A percentile compares a stretch with the other conserved stretches of the same genome.
Evolutionary conservation across 2,888 invertebrate genomes (phyloP).

Genomic region (Deroplatys truncata): DNA sequence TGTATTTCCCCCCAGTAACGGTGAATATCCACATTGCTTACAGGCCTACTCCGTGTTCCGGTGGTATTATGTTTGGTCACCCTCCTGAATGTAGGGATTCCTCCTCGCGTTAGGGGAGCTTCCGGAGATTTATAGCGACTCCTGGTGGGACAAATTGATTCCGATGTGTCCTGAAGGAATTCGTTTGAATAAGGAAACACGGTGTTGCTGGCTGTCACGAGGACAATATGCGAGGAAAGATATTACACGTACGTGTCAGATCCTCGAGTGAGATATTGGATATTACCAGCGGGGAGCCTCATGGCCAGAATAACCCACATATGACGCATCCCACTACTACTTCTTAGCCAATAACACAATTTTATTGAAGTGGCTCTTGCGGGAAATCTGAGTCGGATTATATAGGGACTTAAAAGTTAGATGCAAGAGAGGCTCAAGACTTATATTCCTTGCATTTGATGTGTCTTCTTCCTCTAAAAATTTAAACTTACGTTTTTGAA

Average conservation of each 20-base stretch:
- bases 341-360: neutral
- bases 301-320: neutral
- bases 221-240: neutral
- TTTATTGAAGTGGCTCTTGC: neutral
- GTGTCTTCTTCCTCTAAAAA: too few relatives aligned
- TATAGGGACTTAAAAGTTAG: neutral
- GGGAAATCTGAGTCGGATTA: neutral
- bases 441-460: too few relatives aligned
- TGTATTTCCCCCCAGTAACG: too few relatives aligned
- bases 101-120: neutral
- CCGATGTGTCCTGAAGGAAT: neutral
- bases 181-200: neutral
- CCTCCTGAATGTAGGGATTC: neutral
- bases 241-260: neutral
- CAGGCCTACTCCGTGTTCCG: neutral
- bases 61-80: neutral
- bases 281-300: neutral
- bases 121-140: neutral
- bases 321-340: neutral
- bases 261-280: neutral
- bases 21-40: neutral
- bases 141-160: neutral
- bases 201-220: neutral
- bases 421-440: neutral
- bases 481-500: too few relatives aligned